Base-by-base conservation (phyloP, 1,140 invertebrate species). In the Agrypnia vestita region DNA sequence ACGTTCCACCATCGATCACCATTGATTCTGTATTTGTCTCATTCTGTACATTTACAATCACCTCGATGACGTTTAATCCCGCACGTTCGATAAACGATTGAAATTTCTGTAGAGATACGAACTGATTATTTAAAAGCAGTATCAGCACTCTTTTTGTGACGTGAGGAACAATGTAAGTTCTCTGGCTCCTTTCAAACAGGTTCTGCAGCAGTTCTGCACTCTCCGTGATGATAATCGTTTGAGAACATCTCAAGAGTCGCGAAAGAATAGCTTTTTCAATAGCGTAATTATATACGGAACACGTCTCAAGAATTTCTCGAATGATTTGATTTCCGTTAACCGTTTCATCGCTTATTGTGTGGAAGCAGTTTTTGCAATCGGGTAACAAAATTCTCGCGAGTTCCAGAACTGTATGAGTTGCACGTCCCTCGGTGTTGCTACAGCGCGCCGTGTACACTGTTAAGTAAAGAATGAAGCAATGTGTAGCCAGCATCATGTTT, bases 261-360 rank as follows among this genome's bases (percentile, higher is more conserved):
- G 71, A 25, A 13, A 74, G 13, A 13, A 17, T 10, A 11, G 71
- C 35, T 9, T 35, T 15, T 74, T 46, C 13, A 56, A 74, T 74
- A 4, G 21, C n/a, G 12, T 74, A 35, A 10, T 10, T n/a, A 44
- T 15, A 74, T 0, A 56, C 51, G 10, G 71, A 13, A 74, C 71
- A 74, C 7, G 44, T 53, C 44, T 74, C 13, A 17, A 56, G 71
- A 9, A 74, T 43, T 56, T 56, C 71, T 44, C 51, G 9, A 13
- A 17, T 10, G 10, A 74, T 56, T 35, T 17, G 13, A 17, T 55
- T 55, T 11, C 71, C 35, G 4, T 74, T n/a, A 10, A 4, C 1
- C 9, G 51, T 15, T 12, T 53, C 4, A 74, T 74, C 71, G 35
- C 17, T 74, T 43, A 74, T 56, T n/a, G 44, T 44, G 19, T 74